Base-by-base conservation (phyloP, 2,113 vertebrate species). In the Puffinus mauretanicus region DNA sequence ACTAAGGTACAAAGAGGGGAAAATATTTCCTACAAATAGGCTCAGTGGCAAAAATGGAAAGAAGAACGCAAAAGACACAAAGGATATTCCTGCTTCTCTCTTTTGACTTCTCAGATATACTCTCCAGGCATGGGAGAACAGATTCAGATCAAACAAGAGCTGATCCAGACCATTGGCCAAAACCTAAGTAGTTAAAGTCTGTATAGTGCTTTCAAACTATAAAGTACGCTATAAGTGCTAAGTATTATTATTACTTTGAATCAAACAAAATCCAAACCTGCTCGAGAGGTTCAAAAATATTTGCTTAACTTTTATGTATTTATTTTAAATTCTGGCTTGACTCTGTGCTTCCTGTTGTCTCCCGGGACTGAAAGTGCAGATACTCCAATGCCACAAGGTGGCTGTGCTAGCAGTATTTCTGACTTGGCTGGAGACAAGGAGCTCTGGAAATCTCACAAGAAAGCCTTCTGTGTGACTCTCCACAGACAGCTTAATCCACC, bases 251-350 rank as follows among this genome's bases (percentile, higher is more conserved):
- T 94, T 95, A 80, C 91, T 82, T 82, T 86, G 95, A 97, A 94
- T 94, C 89, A 97, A 97, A 97, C 78, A 97, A 94, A 97, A 93
- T 71, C 66, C 91, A 91, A 96, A 91, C 58, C 91, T 96, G 89
- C 77, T 86, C 5, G 13, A 94, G 78, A 91, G 81, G 86, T 97
- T 95, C 12, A 90, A 97, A 96, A 97, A 97, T 96, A 97, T 97
- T 97, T 97, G 93, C 93, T 96, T 95, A 96, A 95, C 86, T 95
- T 96, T 93, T 90, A 96, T 77, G 93, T 97, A 96, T 96, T 97
- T 96, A 90, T 95, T 94, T 97, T 97, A 95, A 70, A 49, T 73
- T 97, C 84, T 96, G 95, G 86, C 91, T 96, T 95, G 82, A 95
- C 78, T 96, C 54, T 80, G 49, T 0, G 4, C 94, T 97, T 96